A percentile compares a stretch with the other conserved stretches of the same genome.
Conservation (phyloP, 1,140 invertebrate genomes). For the Drosophila kikkawai region DNA sequence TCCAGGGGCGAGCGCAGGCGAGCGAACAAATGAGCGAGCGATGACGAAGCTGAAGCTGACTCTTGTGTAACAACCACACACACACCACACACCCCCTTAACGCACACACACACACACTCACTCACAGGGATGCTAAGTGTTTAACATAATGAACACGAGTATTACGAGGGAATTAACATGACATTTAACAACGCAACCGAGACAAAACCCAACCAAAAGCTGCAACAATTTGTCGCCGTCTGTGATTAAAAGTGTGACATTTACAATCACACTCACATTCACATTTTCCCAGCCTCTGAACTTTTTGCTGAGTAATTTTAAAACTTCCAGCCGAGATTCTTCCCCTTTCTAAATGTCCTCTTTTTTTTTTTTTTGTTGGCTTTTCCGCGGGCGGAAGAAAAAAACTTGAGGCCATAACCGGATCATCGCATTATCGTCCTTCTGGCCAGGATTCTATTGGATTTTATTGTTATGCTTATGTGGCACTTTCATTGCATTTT, state of each 20-base stretch:
- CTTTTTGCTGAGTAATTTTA: slow-evolving; percentile 49
- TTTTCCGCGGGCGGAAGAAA: slow-evolving; percentile 1
- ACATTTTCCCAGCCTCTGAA: slow-evolving; percentile 8
- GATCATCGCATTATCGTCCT: slow-evolving; percentile 34
- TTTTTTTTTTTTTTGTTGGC: slow-evolving; percentile 1
- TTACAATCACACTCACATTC: slow-evolving; percentile 1
- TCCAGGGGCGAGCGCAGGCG: slow-evolving; percentile 37
- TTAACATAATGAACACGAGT: slow-evolving; percentile 82
- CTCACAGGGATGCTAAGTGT: slow-evolving; percentile 56
- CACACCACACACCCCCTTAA: slow-evolving; percentile 5
- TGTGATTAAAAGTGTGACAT: slow-evolving; percentile 58
- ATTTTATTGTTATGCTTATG: slow-evolving; percentile 67
- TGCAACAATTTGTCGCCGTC: slow-evolving; percentile 51
- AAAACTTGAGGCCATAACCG: slow-evolving; percentile 6
- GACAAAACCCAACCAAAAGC: slow-evolving; percentile 43
- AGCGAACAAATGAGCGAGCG: slow-evolving; percentile 25
- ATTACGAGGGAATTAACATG: slow-evolving; percentile 79
- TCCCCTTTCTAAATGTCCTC: not conserved
- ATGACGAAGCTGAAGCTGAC: slow-evolving; percentile 38
- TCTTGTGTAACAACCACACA: slow-evolving; percentile 33
- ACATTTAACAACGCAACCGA: slow-evolving; percentile 71
- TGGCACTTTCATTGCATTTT: slow-evolving; percentile 40
- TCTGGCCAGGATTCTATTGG: slow-evolving; percentile 27
- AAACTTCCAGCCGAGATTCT: slow-evolving; percentile 33
- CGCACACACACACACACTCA: not conserved